Base-by-base conservation (phyloP, 92 coral and sea anemone genomes). In the Palythoa grandis region DNA sequence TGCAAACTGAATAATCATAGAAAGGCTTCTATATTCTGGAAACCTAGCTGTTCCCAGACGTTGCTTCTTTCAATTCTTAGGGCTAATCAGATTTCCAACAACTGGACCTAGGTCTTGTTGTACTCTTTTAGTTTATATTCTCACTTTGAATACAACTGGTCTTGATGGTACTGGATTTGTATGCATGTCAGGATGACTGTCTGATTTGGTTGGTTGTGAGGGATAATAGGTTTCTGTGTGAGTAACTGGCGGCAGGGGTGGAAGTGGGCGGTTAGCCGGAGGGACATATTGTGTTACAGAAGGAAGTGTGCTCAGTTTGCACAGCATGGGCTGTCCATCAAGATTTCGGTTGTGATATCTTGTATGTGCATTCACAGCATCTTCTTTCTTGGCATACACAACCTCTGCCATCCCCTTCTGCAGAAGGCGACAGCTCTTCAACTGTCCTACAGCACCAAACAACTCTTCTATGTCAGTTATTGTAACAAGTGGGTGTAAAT, bases 281-380 rank as follows among this genome's bases (percentile, higher is more conserved):
- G 93, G 87, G 25, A 92, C 71, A 37, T 91, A 88, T 48, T 89
- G 84, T 57, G 95, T 74, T 15, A 89, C 86, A 14, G 94, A 83
- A 29, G 92, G 92, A 52, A 47, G 57, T 2, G 90, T 77, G 79
- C 90, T 86, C 5, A 94, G 83, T 86, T 92, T 94, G 89, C 98
- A 94, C 79, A 88, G 91, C 98, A 94, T 94, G 13, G 98, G 98
- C 87, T 94, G 98, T 7, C 98, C 98, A 80, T 94, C 98, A 48
- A 94, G 95, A 80, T 94, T 94, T 24, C 98, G 90, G 83, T 94
- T 94, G 23, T 94, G 94, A 52, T 94, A 94, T 74, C 93, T 87
- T 25, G 90, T 86, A 25, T 72, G 73, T 20, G 98, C 95, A 17
- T 85, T 90, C 68, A 91, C 17, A 4, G 98, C 98, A 90, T 92